Evolutionary conservation across 2,113 vertebrate species (phyloP).

Genomic region (Megalops atlanticus): DNA sequence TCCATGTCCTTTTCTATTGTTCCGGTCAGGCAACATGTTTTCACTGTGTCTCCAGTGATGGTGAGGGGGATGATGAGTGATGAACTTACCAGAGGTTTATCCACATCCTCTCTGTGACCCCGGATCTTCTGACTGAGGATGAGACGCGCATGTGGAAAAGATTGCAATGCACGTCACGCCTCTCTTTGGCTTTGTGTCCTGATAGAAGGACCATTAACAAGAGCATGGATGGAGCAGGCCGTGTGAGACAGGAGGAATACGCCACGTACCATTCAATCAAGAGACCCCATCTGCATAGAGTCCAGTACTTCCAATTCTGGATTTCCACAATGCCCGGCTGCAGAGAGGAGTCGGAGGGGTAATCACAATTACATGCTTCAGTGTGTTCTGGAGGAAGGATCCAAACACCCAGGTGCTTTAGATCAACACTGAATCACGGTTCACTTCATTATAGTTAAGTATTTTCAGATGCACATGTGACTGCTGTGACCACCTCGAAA

Average conservation of each 20-base stretch:
- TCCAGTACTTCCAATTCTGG: slow-evolving; percentile 33
- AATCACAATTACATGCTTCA: slow-evolving; percentile 66
- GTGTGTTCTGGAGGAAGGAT: slow-evolving; percentile 54
- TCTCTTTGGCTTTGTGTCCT: slow-evolving; percentile 38
- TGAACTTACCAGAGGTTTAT: slow-evolving; percentile 7
- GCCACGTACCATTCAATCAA: slow-evolving; percentile 36
- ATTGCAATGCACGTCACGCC: slow-evolving; percentile 42
- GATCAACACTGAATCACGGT: slow-evolving; percentile 73
- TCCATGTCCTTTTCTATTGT: slow-evolving; percentile 62
- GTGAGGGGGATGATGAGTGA: not conserved
- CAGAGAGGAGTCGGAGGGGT: slow-evolving; percentile 47
- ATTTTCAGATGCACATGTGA: slow-evolving; percentile 63
- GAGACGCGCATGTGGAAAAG: slow-evolving; percentile 49
- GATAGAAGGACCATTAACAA: slow-evolving; percentile 40
- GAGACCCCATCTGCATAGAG: slow-evolving; percentile 46
- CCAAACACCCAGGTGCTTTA: slow-evolving; percentile 66
- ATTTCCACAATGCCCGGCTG: slow-evolving; percentile 52
- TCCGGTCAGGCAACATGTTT: slow-evolving; percentile 34
- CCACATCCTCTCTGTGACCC: slow-evolving; percentile 38
- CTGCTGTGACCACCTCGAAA: slow-evolving; percentile 54
- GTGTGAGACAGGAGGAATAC: slow-evolving; percentile 36
- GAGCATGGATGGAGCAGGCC: slow-evolving; percentile 50
- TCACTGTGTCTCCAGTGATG: not conserved
- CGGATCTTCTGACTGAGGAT: slow-evolving; percentile 45
- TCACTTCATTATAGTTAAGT: slow-evolving; percentile 70